Evolutionary conservation across 2,888 invertebrate species (phyloP).

Genomic region (Drosophila conformis): DNA sequence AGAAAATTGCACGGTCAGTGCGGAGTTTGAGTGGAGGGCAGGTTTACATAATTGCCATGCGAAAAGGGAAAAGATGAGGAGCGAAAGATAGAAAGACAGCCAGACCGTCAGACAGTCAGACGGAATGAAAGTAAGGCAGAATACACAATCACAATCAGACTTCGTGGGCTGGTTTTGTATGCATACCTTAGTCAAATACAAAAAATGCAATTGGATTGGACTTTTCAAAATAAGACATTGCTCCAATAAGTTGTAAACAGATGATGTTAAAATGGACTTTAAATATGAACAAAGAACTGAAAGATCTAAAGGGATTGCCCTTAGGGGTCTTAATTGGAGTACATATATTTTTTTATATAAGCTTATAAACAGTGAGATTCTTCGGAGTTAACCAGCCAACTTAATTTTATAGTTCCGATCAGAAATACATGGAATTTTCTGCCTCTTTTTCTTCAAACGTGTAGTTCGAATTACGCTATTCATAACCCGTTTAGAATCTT

Average conservation of each 20-base stretch:
- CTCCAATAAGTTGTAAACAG: not conserved
- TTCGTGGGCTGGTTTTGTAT: not conserved
- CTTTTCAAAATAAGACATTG: not conserved
- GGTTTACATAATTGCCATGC: constrained; percentile 75
- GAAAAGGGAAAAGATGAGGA: constrained; percentile 44
- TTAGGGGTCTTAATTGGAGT: too few relatives aligned
- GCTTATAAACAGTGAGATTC: too few relatives aligned
- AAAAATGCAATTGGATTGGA: constrained; percentile 3
- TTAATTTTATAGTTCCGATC: too few relatives aligned
- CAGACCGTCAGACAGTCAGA: constrained; percentile 6
- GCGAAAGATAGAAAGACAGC: constrained; percentile 15
- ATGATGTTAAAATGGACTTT: too few relatives aligned
- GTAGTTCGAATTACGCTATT: too few relatives aligned
- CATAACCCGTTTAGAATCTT: too few relatives aligned
- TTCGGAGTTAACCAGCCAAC: too few relatives aligned
- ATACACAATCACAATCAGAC: constrained; percentile 30
- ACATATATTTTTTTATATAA: too few relatives aligned
- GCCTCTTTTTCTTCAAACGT: too few relatives aligned
- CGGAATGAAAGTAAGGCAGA: not conserved
- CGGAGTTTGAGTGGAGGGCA: constrained; percentile 61
- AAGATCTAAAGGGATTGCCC: not conserved
- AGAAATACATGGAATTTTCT: too few relatives aligned
- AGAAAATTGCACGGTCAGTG: constrained; percentile 77
- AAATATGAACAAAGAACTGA: not conserved
- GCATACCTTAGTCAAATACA: constrained; percentile 13